phyloP scores from a whole-genome alignment of 2,797 vertebrate species.

The Melanogrammus aeglefinus region DNA sequence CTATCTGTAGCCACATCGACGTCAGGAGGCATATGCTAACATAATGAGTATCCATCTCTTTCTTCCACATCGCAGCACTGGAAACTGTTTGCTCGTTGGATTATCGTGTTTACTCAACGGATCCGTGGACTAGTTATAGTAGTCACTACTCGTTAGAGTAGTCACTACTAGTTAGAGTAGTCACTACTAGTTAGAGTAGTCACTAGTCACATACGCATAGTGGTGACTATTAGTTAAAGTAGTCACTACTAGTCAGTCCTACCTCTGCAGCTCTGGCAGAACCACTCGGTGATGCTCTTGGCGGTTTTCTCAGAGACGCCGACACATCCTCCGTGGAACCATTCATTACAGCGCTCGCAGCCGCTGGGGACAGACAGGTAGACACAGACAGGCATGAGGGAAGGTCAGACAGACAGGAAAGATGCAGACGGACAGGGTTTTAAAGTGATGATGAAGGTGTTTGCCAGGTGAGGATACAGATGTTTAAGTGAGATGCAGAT shows the following conservation, averaged over 20 bases:
- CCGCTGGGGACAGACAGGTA: constrained; percentile 67
- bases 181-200: no score
- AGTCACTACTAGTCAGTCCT: constrained; percentile 23
- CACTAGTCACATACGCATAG: no score
- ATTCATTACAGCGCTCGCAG: constrained; percentile 88
- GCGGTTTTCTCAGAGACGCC: constrained; percentile 88
- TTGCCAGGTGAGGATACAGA: background rate
- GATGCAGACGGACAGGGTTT: background rate
- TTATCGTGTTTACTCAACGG: no score
- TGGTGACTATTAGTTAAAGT: background rate
- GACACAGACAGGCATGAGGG: background rate
- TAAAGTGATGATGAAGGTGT: background rate
- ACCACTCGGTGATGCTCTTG: constrained; percentile 88
- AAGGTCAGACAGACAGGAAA: background rate
- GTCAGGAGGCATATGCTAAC: no score
- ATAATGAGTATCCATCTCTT: no score
- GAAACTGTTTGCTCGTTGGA: no score
- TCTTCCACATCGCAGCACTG: no score
- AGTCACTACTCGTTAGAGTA: no score
- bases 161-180: no score
- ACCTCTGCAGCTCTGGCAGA: constrained; percentile 85
- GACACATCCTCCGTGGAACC: constrained; percentile 89
- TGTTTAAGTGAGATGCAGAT: no score
- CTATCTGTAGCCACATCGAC: background rate
- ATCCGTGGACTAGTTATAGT: no score